phyloP scores from a whole-genome alignment of 2,797 vertebrate genomes.

The Bovichtus variegatus region DNA sequence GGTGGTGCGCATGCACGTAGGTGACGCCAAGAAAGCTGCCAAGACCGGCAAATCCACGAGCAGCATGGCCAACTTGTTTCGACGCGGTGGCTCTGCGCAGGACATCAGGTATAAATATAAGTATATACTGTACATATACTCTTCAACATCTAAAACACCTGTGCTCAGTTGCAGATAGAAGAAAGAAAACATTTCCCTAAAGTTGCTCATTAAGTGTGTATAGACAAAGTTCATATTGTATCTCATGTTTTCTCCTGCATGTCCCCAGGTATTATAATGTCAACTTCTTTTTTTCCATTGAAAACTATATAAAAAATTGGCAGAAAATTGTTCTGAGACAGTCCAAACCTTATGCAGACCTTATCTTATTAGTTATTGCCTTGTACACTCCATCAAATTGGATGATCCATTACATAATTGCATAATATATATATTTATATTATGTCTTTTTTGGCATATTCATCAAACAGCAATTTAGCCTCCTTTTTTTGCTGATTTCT shows the following conservation, averaged over 20 bases:
- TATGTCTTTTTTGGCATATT: background rate
- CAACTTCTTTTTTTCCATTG: background rate
- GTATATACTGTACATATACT: no score
- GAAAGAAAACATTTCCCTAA: background rate
- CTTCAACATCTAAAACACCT: background rate
- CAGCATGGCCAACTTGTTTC: constrained; percentile 94
- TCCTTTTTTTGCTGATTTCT: background rate
- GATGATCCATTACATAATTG: background rate
- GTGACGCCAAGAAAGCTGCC: constrained; percentile 93
- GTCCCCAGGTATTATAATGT: background rate
- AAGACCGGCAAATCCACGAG: constrained; percentile 91
- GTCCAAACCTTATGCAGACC: background rate
- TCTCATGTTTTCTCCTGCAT: background rate
- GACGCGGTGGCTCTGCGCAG: constrained; percentile 90
- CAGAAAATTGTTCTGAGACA: background rate
- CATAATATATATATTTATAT: background rate
- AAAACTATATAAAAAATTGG: background rate
- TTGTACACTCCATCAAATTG: background rate
- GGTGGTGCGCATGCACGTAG: constrained; percentile 98
- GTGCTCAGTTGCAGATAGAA: background rate
- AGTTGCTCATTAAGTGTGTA: background rate
- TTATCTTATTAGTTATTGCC: background rate
- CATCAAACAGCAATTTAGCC: background rate
- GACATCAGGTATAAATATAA: constrained; percentile 90
- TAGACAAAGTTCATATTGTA: background rate